Evolutionary conservation across 2,797 vertebrate species (phyloP).

Genomic region (Fundulus diaphanus): DNA sequence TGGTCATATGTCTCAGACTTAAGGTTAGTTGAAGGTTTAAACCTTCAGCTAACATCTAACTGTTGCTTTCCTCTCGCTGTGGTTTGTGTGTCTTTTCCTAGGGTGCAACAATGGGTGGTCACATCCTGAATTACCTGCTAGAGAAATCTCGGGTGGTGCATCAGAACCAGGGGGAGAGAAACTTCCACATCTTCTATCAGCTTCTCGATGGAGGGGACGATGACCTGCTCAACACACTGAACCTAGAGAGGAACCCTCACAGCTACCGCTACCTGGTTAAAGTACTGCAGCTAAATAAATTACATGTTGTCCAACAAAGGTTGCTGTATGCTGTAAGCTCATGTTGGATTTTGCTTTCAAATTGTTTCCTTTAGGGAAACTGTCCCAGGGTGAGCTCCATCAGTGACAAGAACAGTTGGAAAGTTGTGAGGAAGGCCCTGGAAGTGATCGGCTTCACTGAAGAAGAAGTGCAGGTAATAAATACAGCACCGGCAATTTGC

Average conservation of each 20-base stretch:
- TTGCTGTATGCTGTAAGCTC: not conserved
- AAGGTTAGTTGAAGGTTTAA: too few species aligned
- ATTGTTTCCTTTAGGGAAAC: conserved; percentile 85
- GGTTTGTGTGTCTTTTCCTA: conserved; percentile 51
- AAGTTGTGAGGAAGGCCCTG: conserved; percentile 88
- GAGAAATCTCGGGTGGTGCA: conserved; percentile 98
- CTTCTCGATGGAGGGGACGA: conserved; percentile 92
- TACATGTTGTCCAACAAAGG: conserved; percentile 4
- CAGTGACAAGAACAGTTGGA: conserved; percentile 97
- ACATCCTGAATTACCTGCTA: conserved; percentile 97
- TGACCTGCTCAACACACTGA: conserved; percentile 84
- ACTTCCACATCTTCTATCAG: conserved; percentile 99
- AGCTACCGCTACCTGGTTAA: conserved; percentile 94
- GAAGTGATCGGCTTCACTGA: conserved; percentile 89
- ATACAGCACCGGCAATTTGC: not conserved
- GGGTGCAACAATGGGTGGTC: conserved; percentile 94
- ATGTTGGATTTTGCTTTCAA: not conserved
- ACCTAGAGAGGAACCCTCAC: conserved; percentile 90
- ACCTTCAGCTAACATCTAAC: conserved; percentile 1
- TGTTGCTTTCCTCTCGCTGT: not conserved
- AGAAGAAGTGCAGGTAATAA: conserved; percentile 90
- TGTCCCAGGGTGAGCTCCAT: conserved; percentile 96
- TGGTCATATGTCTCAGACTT: not conserved
- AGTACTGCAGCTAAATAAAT: conserved; percentile 62
- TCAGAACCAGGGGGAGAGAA: conserved; percentile 96